These are phyloP conservation scores for Nomada ferruginata DNA, from an alignment of 2,888 invertebrate species.

Conservation along the genomic window DNA sequence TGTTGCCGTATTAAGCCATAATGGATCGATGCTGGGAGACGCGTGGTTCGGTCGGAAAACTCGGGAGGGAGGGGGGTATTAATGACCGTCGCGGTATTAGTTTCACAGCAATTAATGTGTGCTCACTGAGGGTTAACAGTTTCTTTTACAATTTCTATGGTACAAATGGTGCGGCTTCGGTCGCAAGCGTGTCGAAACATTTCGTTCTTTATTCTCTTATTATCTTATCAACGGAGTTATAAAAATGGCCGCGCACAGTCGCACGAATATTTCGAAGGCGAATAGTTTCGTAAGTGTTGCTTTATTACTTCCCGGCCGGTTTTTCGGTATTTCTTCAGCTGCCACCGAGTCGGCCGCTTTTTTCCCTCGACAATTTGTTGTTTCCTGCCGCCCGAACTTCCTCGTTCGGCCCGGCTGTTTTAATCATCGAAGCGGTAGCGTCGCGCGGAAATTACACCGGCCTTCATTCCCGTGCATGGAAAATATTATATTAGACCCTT, in stretches of 20 bases:
- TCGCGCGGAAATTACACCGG: slow-evolving; percentile 25
- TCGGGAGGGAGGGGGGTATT: no score
- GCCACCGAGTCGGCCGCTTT: neutral
- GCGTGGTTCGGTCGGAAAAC: slow-evolving; percentile 12
- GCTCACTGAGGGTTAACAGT: neutral
- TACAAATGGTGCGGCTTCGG: neutral
- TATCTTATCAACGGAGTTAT: slow-evolving; percentile 18
- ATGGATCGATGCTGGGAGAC: slow-evolving; percentile 15
- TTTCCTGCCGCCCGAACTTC: neutral
- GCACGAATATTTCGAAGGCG: neutral
- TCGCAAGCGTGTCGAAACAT: neutral
- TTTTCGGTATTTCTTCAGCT: neutral
- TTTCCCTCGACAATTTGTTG: neutral
- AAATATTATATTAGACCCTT: slow-evolving; percentile 49
- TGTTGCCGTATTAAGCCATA: neutral
- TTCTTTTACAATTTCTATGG: neutral
- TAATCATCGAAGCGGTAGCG: slow-evolving; percentile 23
- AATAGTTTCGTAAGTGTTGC: neutral
- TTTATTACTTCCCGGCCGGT: neutral
- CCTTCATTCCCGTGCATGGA: slow-evolving; percentile 19
- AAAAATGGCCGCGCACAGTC: neutral
- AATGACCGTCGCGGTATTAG: neutral
- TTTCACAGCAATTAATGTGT: neutral
- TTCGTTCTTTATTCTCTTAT: neutral
- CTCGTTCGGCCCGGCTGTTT: neutral